Conservation (phyloP, 1,140 invertebrate species). For the Temnothorax curvispinosus region DNA sequence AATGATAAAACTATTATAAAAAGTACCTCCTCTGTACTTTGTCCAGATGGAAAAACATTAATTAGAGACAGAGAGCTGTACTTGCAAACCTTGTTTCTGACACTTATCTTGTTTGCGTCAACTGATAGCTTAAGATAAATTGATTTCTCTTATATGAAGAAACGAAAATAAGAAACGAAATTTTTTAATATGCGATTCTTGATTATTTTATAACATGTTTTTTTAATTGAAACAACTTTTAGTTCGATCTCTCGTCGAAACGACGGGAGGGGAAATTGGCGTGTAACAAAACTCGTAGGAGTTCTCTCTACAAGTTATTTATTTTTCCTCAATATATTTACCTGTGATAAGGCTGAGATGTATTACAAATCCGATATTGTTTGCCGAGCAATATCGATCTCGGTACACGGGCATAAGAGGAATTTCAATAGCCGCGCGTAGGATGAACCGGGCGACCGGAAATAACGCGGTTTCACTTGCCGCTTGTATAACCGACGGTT, state of each 20-base stretch:
- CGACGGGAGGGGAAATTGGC: background rate
- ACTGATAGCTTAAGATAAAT: background rate
- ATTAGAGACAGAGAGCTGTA: background rate
- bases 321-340: conserved; percentile 21
- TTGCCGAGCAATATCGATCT: conserved; percentile 36
- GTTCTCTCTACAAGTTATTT: background rate
- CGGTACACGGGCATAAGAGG: conserved; percentile 1
- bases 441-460: conserved; percentile 55
- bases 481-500: conserved; percentile 55
- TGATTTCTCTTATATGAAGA: background rate
- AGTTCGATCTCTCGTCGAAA: background rate
- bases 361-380: conserved; percentile 34
- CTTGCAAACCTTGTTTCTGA: background rate
- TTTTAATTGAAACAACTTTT: background rate
- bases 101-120: conserved; percentile 1
- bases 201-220: background rate
- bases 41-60: conserved; percentile 5
- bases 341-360: background rate
- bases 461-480: conserved; percentile 61
- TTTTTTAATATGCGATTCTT: background rate
- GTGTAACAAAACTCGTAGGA: background rate
- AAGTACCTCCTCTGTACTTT: background rate
- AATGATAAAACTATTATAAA: conserved; percentile 3
- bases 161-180: background rate
- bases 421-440: conserved; percentile 52